Evolutionary conservation across 2,113 vertebrate genomes (phyloP), one percentile per base, ranked within the genome.

Genomic region (Megaleporinus macrocephalus): DNA sequence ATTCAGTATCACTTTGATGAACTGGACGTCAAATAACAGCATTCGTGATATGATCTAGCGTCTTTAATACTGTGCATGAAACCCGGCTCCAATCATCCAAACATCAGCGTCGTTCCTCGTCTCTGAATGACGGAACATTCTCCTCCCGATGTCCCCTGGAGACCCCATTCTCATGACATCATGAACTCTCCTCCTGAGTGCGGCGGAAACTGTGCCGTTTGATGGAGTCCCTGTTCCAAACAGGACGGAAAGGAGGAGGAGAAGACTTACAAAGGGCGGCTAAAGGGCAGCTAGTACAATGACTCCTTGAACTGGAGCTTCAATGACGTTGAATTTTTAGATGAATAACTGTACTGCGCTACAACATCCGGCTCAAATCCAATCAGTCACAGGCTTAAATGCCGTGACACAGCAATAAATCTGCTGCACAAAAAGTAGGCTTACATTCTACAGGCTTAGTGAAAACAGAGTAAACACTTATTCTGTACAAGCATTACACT

Each of bases 121-220:
- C 29, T 79, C 76, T 27, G 71, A 68, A 71, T n/a, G 16, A 73
- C 63, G 81, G 61, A 80, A 73, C 78, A 11, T 55, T 75, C 73
- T 68, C 71, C n/a, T 61, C 76, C 72, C 74, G 51, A 70, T 59
- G 62, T 55, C 69, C 77, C 70, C 76, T 59, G 6, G 73, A 80
- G 76, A 75, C 16, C 5, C 12, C 9, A 14, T 62, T 69, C 62
- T 69, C 53, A 78, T 53, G 49, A 63, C 78, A 86, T 94, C 93
- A 94, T 82, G 92, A 90, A 90, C 89, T 93, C 84, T 94, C 94
- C 85, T 95, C 94, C 12, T 41, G 92, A 81, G 90, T 59, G 87
- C 90, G 90, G 73, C 94, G 93, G 79, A 95, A 93, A 88, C 94
- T 95, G 47, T 92, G 86, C 78, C 93, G 90, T 89, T 95, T 95